Evolutionary conservation across 2,797 vertebrate genomes (phyloP), one percentile per base, ranked within the genome.

Genomic region (Balearica regulorum): DNA sequence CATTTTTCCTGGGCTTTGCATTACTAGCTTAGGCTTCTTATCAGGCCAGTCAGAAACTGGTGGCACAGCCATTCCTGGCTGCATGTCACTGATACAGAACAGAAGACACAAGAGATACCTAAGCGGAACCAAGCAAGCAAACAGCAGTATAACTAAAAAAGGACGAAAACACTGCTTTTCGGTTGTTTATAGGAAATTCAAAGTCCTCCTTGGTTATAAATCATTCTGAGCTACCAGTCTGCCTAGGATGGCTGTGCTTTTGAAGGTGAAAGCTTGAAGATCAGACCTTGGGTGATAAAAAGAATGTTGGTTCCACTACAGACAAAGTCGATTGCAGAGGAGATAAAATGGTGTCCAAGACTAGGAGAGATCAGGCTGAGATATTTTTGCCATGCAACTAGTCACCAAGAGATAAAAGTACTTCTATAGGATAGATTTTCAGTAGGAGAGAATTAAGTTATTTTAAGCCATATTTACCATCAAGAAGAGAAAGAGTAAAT

Each of bases 241-340:
- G 93, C 82, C 79, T 66, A 92, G 92, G 84, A 97, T 87, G 87
- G 58, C 69, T 93, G 85, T 89, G 70, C 92, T 94, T 97, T 96
- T 96, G 95, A 97, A 97, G 89, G 92, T 86, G 84, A 95, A 96
- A 97, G 51, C 76, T 73, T 83, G 84, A 96, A 95, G 93, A 97
- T 94, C 92, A 95, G 95, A 92, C 66, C 79, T 90, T 76, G 62
- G 76, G 87, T 92, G 93, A 97, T 97, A 94, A 97, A 95, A 96
- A 94, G 89, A 87, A 82, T 55, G 79, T 37, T 93, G 92, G 93
- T 95, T 95, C 89, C 55, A 91, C 80, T 87, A 86, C 84, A 93
- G 85, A 93, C 82, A 89, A 71, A 94, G 93, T 53, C 4, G 12
- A 93, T 70, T 66, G 82, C 65, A 86, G 62, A 94, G 43, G 79